phyloP scores from a whole-genome alignment of 1,140 invertebrate species.

The Drosophila micromelanica region DNA sequence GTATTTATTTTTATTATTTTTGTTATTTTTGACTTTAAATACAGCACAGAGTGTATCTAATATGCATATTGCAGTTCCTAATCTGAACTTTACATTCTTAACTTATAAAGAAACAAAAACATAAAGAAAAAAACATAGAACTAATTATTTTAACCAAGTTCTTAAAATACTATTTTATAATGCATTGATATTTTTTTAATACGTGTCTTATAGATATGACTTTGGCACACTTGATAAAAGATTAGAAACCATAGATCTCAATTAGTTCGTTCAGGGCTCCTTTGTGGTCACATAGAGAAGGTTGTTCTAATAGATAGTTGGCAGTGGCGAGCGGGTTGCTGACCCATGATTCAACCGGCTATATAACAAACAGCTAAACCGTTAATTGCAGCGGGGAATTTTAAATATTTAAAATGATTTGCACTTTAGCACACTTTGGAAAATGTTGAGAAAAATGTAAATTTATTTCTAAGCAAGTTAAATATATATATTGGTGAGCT shows the following conservation, averaged over 20 bases:
- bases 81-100: too few relatives aligned
- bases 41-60: too few relatives aligned
- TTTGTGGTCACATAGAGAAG: constrained; percentile 20
- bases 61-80: too few relatives aligned
- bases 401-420: constrained; percentile 12
- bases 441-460: neutral
- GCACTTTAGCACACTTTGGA: constrained; percentile 16
- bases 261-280: constrained; percentile 25
- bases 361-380: neutral
- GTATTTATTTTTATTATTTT: too few relatives aligned
- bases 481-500: constrained; percentile 37
- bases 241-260: constrained; percentile 22
- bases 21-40: too few relatives aligned
- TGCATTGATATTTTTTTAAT: neutral
- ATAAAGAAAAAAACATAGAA: too few relatives aligned
- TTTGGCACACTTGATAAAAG: constrained; percentile 26
- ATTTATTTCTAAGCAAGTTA: constrained; percentile 30
- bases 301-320: neutral
- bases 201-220: constrained; percentile 3
- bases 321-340: neutral
- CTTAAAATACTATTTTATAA: neutral
- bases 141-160: constrained; percentile 10
- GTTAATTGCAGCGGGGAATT: constrained; percentile 4
- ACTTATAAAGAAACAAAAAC: too few relatives aligned
- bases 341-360: neutral